Base-by-base conservation (phyloP, 2,797 vertebrate species). In the Sebastes paucispinis region DNA sequence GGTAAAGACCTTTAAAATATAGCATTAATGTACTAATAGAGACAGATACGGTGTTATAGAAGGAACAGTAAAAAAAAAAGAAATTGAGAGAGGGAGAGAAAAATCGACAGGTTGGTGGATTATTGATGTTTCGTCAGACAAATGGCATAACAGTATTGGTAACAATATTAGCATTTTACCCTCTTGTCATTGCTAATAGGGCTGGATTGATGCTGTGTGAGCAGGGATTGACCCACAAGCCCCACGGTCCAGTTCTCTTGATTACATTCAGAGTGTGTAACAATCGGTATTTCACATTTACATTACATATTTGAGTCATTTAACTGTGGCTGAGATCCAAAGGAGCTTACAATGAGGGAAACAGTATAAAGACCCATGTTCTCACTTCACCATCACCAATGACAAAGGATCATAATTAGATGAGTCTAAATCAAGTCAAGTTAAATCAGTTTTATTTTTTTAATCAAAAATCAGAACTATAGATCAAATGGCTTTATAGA, bases 161-260 rank as follows among this genome's bases (percentile, higher is more conserved):
- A 90, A 87, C 78, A 74, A 81, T 73, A 78, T 92, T 86, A 86
- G 32, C 50, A 58, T 76, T 79, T 85, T 76, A 63, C 69, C 54
- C 25, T 79, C 83, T 81, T 90, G 89, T 72, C 86, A 90, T 79
- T 85, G 84, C 34, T 86, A 91, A 89, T 73, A 60, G 70, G 31
- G 20, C 31, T 72, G 83, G 63, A 84, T 86, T 83, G 83, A 89
- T 75, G 79, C 54, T 66, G 34, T 78, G 63, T 25, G 76, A 65
- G 75, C 59, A 65, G 58, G 55, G 75, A 82, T 78, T 79, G 77
- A 83, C 72, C 57, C 39, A 50, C 12, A 54, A 9, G 24, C 22
- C 31, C 6, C 4, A 22, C 3, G 4, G 31, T 39, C 14, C 55
- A 59, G 10, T n/a, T 67, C 64, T 76, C 34, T 43, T 57, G 22